Conservation (phyloP, 1,140 invertebrate genomes). For the Meloidogyne exigua region DNA sequence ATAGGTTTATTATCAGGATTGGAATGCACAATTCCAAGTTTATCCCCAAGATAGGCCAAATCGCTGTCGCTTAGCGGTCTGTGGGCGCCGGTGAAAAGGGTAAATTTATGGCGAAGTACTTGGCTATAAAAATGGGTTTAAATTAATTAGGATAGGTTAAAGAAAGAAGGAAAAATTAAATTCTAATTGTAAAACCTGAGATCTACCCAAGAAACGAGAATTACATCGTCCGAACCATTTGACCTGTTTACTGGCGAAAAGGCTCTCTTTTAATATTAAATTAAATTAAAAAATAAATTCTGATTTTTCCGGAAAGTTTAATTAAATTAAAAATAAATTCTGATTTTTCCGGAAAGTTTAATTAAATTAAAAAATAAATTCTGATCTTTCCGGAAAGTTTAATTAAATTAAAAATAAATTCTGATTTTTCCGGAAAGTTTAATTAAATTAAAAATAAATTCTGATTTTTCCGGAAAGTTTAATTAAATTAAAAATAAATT, state of each 20-base stretch:
- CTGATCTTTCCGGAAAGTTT: no score
- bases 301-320: no score
- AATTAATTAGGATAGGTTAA: neutral
- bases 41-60: conserved; percentile 56
- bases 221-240: conserved; percentile 47
- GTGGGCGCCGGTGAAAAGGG: conserved; percentile 58
- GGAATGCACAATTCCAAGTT: conserved; percentile 46
- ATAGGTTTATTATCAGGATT: conserved; percentile 58
- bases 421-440: no score
- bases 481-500: no score
- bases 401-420: no score
- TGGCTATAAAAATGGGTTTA: conserved; percentile 33
- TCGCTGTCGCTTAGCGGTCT: conserved; percentile 56
- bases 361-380: no score
- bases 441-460: no score
- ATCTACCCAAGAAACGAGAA: conserved; percentile 52
- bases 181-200: conserved; percentile 5
- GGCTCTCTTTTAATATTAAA: conserved; percentile 36
- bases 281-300: no score
- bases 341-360: no score
- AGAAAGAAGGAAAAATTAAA: neutral
- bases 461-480: no score
- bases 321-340: no score
- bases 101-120: conserved; percentile 57
- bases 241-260: conserved; percentile 57